Evolutionary conservation across 2,797 vertebrate species (phyloP), one percentile per base, ranked within the genome.

Genomic region (Coendou prehensilis): DNA sequence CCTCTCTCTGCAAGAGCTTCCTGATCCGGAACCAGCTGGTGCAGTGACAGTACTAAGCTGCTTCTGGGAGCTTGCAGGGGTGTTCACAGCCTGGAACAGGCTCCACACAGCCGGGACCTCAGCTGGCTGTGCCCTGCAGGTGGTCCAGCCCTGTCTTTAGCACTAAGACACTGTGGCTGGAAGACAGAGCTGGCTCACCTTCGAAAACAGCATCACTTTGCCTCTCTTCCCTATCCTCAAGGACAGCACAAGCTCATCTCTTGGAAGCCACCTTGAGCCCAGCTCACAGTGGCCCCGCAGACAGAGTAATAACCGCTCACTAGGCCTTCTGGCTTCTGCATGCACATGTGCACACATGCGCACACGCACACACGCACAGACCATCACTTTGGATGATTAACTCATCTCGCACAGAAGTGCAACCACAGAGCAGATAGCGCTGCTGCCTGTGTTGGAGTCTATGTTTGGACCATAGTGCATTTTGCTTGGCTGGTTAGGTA

Each of bases 331-430:
- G 2, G 18, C 18, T 69, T 63, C 76, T 41, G 59, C 37, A 22
- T 2, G 56, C 33, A 20, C 45, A 26, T n/a, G 28, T 14, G 17
- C n/a, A 26, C 20, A 15, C 50, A 54, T n/a, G 28, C 17, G 15
- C 17, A 54, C 30, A n/a, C 22, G 86, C 3, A 71, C n/a, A 47
- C 52, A 79, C n/a, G 26, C 37, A 83, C 2, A 18, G n/a, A 9
- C 30, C 0, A 6, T 2, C 45, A 56, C 54, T 85, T 78, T 9
- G 23, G 69, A 47, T 3, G 69, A 59, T 52, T 0, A n/a, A 1
- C 22, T 52, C 9, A 14, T 18, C 28, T 20, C 0, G 0, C 52
- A 20, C 9, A 54, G 41, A 22, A 37, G 14, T 1, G 0, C 3
- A 33, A 57, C 13, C 41, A 50, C 69, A 33, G 54, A 79, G n/a